Conservation (phyloP, 2,888 invertebrate genomes). For the Lasius fuliginosus region DNA sequence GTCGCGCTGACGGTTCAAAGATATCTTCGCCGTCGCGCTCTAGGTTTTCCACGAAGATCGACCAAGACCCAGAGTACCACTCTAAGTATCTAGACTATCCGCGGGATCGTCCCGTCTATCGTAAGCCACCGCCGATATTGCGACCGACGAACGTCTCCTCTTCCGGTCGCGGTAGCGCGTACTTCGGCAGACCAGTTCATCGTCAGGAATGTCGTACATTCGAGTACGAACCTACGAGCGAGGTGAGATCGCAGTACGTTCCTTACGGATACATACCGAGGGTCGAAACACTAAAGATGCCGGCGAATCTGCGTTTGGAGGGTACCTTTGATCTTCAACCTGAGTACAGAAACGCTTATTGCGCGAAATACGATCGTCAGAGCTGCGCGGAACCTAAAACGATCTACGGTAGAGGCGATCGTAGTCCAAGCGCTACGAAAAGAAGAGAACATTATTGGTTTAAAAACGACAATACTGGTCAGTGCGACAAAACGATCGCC, state of each 20-base stretch:
- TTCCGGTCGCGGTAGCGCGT: constrained; percentile 67
- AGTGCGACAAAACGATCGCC: constrained; percentile 78
- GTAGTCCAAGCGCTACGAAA: constrained; percentile 80
- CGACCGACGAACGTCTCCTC: constrained; percentile 70
- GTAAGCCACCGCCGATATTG: constrained; percentile 77
- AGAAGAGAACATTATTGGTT: constrained; percentile 81
- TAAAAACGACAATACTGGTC: constrained; percentile 73
- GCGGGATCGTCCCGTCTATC: constrained; percentile 77
- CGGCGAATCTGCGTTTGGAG: constrained; percentile 85
- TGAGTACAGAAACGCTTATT: constrained; percentile 86
- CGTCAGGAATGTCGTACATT: constrained; percentile 47
- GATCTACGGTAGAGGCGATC: constrained; percentile 75
- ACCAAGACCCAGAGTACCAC: constrained; percentile 86
- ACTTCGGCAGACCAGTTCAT: constrained; percentile 40
- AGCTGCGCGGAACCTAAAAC: constrained; percentile 68
- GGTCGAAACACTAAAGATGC: constrained; percentile 81
- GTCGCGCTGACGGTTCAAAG: constrained; percentile 83
- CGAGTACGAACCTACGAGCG: constrained; percentile 75
- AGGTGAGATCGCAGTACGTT: constrained; percentile 81
- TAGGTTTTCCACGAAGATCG: constrained; percentile 82
- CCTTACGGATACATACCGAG: constrained; percentile 81
- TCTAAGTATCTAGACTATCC: constrained; percentile 80
- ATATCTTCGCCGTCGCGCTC: constrained; percentile 73
- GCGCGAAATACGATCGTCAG: constrained; percentile 68
- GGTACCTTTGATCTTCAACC: constrained; percentile 85